Evolutionary conservation across 2,888 invertebrate genomes (phyloP).

Genomic region (Sinelater perroti): DNA sequence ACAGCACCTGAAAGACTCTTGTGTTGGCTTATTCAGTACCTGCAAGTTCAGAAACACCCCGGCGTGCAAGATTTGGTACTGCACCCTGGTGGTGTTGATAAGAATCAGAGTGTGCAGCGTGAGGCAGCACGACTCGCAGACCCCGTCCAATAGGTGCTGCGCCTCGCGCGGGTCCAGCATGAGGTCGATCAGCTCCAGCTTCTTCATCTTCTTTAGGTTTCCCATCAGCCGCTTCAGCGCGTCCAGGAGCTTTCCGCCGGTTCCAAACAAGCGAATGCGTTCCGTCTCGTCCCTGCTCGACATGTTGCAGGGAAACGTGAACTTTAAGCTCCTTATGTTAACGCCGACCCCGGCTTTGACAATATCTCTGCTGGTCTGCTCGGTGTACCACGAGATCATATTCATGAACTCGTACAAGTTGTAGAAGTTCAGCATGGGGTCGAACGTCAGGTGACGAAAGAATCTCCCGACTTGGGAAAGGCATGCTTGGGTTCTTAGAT

Average conservation of each 20-base stretch:
- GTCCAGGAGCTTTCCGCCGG: conserved; percentile 75
- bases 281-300: conserved; percentile 69
- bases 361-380: conserved; percentile 60
- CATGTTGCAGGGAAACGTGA: conserved; percentile 81
- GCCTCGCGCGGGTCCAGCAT: conserved; percentile 78
- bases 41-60: conserved; percentile 79
- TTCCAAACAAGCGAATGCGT: conserved; percentile 75
- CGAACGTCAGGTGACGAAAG: conserved; percentile 73
- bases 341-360: conserved; percentile 63
- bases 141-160: conserved; percentile 75
- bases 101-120: conserved; percentile 71
- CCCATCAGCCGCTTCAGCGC: conserved; percentile 73
- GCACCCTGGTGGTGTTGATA: conserved; percentile 77
- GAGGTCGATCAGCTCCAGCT: conserved; percentile 76
- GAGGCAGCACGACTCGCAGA: conserved; percentile 71
- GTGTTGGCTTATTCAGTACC: too few relatives aligned
- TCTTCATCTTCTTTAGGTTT: conserved; percentile 70
- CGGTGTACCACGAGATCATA: conserved; percentile 78
- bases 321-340: conserved; percentile 69
- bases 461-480: conserved; percentile 72
- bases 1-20: too few relatives aligned
- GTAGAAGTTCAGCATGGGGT: conserved; percentile 80
- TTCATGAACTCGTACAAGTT: conserved; percentile 87
- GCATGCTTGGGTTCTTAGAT: conserved; percentile 75
- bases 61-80: conserved; percentile 76